Conservation (phyloP, 2,888 invertebrate species). For the Folsomia candida region DNA sequence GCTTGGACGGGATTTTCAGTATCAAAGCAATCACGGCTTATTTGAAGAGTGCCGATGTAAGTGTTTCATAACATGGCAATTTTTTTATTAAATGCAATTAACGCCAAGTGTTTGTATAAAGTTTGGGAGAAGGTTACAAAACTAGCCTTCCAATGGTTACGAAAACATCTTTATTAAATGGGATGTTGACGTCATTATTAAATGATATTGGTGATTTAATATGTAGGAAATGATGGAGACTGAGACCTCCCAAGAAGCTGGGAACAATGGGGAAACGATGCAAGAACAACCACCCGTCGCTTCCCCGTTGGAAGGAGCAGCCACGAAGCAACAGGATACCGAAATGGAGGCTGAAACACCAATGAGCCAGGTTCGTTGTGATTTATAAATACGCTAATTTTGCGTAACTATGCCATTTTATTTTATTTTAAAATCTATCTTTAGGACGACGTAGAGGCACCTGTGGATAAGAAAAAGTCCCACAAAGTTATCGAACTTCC, state of each 20-base stretch:
- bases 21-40: conserved; percentile 66
- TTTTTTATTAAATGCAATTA: too few relatives aligned
- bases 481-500: conserved; percentile 81
- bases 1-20: conserved; percentile 87
- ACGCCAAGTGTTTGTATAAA: too few relatives aligned
- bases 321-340: conserved; percentile 55
- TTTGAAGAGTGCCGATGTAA: neutral
- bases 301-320: conserved; percentile 55
- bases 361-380: neutral
- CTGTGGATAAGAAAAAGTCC: conserved; percentile 58
- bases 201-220: too few relatives aligned
- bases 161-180: too few relatives aligned
- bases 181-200: too few relatives aligned
- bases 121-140: too few relatives aligned
- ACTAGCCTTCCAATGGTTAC: too few relatives aligned
- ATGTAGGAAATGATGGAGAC: conserved; percentile 51
- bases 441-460: conserved; percentile 14
- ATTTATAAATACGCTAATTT: neutral
- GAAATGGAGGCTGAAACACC: conserved; percentile 51
- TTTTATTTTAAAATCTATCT: neutral
- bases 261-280: conserved; percentile 53
- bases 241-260: conserved; percentile 53
- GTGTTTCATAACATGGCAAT: neutral
- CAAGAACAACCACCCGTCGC: conserved; percentile 49
- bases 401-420: too few relatives aligned